phyloP scores from a whole-genome alignment of 2,797 vertebrate species.

The Cephalopachus bancanus region DNA sequence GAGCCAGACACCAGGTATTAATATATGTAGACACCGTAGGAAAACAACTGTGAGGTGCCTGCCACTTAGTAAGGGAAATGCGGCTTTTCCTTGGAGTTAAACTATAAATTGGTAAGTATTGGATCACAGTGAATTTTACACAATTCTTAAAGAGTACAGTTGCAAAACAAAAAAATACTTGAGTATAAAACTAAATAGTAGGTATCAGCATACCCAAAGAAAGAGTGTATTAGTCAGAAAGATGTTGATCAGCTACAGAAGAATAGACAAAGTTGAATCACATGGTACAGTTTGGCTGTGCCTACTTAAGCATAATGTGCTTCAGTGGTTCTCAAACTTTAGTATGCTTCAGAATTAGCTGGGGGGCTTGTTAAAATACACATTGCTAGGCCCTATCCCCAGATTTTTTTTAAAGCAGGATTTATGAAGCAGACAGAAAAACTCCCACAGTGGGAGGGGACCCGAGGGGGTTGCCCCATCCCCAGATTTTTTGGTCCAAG shows the following conservation, averaged over 20 bases:
- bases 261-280: neutral
- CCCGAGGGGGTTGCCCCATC: no score
- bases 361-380: neutral
- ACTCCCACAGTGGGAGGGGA: no score
- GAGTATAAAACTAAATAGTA: neutral
- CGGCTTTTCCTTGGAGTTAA: slow-evolving; percentile 15
- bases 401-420: neutral
- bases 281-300: neutral
- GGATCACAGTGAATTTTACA: neutral
- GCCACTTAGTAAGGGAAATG: neutral
- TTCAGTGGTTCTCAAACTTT: neutral
- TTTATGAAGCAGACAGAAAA: no score
- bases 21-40: neutral
- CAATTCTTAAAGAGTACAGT: neutral
- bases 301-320: neutral
- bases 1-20: neutral
- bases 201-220: neutral
- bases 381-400: neutral
- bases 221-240: slow-evolving; percentile 23
- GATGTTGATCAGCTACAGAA: neutral
- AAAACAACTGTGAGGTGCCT: neutral
- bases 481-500: neutral
- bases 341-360: neutral
- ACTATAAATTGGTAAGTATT: neutral
- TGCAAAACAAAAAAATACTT: neutral